Base-by-base conservation (phyloP, 2,797 vertebrate genomes). In the Eleutherodactylus coqui region DNA sequence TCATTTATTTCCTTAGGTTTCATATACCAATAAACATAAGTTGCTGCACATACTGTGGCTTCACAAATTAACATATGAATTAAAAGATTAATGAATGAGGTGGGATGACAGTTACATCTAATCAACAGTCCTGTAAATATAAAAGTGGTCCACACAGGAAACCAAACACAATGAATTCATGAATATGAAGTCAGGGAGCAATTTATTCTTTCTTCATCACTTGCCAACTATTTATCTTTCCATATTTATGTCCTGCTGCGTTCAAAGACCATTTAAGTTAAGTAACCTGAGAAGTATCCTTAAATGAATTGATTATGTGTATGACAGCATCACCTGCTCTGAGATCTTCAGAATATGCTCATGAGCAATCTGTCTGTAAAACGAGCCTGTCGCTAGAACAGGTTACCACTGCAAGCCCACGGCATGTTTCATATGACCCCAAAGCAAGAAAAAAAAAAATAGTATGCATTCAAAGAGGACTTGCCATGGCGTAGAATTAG, bases 241-340 rank as follows among this genome's bases (percentile, higher is more conserved):
- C 77, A 85, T 85, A 80, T 72, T 78, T 45, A 79, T 85, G 36
- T 19, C 38, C 64, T 85, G 75, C 47, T 58, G 69, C 24, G 32
- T 80, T 85, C 69, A 81, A 13, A 62, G 17, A 16, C 76, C 49
- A 69, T 85, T 73, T 73, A 58, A 47, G 41, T 51, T 75, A 73
- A 80, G 75, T 45, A 85, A 85, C 84, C 67, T 47, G 67, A 62
- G 17, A 79, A 34, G 80, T 17, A 85, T 60, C 27, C 49, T 51
- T 70, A 70, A 79, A 85, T 79, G 45, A 38, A 85, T 79, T 78
- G 78, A 77, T 49, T 78, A 76, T 51, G 41, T 64, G 73, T 79
- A 72, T 64, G 17, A 19, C 60, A 41, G 55, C 29, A 29, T 43
- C 38, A 27, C 17, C 41, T 41, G 64, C 43, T 58, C 75, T 41